Percentiles rank a stretch among this genome's conserved stretches.
These are phyloP conservation scores for Drosophila arizonae DNA, from an alignment of 1,140 invertebrate species.

Conservation along the genomic window DNA sequence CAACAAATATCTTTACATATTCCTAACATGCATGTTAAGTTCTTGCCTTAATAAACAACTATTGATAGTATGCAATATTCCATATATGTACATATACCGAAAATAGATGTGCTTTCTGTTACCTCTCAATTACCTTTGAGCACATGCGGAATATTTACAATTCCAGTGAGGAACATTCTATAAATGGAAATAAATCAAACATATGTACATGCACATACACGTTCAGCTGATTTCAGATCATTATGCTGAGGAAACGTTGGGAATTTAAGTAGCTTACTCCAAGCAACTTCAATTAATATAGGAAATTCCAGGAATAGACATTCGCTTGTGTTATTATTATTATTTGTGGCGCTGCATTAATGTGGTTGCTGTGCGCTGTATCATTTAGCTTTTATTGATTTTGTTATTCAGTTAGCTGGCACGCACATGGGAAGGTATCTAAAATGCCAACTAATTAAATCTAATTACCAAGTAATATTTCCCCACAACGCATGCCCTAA, in stretches of 20 bases:
- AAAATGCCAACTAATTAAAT: constrained; percentile 63
- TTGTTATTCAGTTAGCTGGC: constrained; percentile 38
- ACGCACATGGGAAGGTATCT: neutral
- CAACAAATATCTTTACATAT: no score
- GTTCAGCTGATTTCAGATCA: no score
- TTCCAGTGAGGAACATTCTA: no score
- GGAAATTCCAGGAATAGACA: constrained; percentile 24
- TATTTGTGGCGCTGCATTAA: neutral
- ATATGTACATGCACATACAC: no score
- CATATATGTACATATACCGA: no score
- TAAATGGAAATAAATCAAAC: no score
- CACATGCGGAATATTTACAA: no score
- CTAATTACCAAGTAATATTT: constrained; percentile 31
- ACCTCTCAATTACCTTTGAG: no score
- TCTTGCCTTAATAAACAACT: no score
- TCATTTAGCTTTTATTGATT: constrained; percentile 52
- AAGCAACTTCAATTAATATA: constrained; percentile 10
- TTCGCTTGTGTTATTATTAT: neutral
- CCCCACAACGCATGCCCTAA: constrained; percentile 38
- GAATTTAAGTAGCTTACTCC: neutral
- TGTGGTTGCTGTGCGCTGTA: neutral
- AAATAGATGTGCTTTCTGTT: no score
- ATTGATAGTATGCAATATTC: no score
- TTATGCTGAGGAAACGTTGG: neutral
- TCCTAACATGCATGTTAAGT: no score